phyloP scores from a whole-genome alignment of 2,888 invertebrate species.

The Xiphydria camelus region DNA sequence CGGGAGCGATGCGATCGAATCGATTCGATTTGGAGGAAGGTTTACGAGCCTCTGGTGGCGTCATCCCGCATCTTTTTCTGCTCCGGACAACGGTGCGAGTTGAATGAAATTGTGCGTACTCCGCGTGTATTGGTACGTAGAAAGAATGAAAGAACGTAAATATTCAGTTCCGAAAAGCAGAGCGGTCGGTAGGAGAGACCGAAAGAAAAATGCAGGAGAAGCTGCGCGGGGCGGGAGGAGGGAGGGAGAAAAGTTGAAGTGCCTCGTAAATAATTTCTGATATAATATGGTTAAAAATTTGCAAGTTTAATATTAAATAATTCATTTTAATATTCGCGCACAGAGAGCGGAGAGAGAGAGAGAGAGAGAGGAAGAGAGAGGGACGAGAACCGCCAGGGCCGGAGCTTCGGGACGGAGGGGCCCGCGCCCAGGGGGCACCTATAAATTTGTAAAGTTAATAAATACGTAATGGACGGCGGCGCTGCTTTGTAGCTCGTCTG shows the following conservation, averaged over 20 bases:
- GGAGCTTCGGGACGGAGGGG: conserved; percentile 34
- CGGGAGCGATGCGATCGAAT: no score
- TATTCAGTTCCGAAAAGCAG: no score
- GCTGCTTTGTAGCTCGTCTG: conserved; percentile 54
- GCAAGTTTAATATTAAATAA: conserved; percentile 66
- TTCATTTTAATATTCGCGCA: conserved; percentile 64
- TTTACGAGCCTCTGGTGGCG: no score
- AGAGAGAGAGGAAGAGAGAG: conserved; percentile 22
- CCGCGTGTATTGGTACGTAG: no score
- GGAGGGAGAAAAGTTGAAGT: conserved; percentile 4
- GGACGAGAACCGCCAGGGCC: conserved; percentile 19
- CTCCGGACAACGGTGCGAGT: no score
- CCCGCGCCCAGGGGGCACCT: conserved; percentile 54
- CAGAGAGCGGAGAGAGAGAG: no score
- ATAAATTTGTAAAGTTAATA: conserved; percentile 59
- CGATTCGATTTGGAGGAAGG: no score
- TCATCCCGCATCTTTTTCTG: no score
- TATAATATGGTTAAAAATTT: conserved; percentile 61
- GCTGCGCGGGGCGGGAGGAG: neutral
- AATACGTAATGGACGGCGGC: conserved; percentile 56
- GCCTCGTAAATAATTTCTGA: conserved; percentile 51
- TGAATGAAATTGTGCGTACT: no score
- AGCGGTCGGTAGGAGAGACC: no score
- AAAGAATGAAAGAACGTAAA: no score
- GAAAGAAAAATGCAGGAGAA: neutral